Conservation (phyloP, 2,888 invertebrate species). For the Ernsta delagoae region DNA sequence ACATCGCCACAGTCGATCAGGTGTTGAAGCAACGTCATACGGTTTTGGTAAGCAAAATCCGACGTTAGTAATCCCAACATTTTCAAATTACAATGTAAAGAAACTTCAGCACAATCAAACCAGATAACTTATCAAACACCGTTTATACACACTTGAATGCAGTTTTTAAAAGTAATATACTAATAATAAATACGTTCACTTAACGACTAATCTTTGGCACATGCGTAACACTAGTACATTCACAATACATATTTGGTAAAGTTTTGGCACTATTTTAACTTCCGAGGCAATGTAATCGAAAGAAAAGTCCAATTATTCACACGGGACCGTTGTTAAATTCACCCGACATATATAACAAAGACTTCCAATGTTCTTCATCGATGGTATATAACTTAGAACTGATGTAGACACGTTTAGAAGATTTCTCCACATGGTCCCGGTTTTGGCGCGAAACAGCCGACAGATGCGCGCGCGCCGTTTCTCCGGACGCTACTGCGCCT, state of each 20-base stretch:
- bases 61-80: conserved; percentile 76
- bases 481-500: conserved; percentile 61
- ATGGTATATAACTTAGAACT: neutral
- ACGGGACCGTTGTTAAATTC: neutral
- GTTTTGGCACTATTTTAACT: conserved; percentile 27
- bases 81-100: conserved; percentile 45
- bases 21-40: conserved; percentile 71
- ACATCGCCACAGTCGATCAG: conserved; percentile 77
- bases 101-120: too few species aligned
- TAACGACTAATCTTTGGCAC: conserved; percentile 25
- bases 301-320: neutral
- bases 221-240: neutral
- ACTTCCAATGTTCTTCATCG: neutral
- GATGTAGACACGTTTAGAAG: neutral
- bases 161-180: too few species aligned
- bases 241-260: conserved; percentile 19
- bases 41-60: conserved; percentile 74
- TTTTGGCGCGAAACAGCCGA: conserved; percentile 68
- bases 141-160: conserved; percentile 13
- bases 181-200: neutral
- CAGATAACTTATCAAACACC: conserved; percentile 13
- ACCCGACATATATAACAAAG: conserved; percentile 2
- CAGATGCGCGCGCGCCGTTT: conserved; percentile 74
- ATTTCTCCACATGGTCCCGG: conserved; percentile 42
- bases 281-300: neutral